Percentiles rank a stretch among this genome's conserved stretches.
phyloP scores from a whole-genome alignment of 2,888 invertebrate genomes.

The Nysson spinosus region DNA sequence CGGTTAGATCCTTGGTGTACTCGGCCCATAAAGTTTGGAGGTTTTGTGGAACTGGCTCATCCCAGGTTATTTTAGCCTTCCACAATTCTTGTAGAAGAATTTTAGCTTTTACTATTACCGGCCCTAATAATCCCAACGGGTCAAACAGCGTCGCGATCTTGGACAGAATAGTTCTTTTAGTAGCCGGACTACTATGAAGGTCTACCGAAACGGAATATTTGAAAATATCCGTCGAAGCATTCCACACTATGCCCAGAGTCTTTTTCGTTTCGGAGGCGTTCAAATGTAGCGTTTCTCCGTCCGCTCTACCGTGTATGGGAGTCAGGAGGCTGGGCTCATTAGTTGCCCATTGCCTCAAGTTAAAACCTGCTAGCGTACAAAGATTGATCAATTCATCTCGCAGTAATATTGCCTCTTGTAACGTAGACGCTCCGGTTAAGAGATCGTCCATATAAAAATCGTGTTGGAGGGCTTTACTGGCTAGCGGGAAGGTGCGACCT shows the following conservation, averaged over 20 bases:
- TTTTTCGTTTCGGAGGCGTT: too few species aligned
- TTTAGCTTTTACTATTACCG: constrained; percentile 1
- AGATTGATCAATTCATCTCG: too few species aligned
- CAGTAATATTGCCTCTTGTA: too few species aligned
- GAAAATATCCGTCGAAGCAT: background rate
- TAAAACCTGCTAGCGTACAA: too few species aligned
- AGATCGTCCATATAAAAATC: too few species aligned
- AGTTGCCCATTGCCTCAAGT: too few species aligned
- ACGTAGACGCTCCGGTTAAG: too few species aligned
- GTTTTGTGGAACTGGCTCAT: background rate
- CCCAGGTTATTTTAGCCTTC: constrained; percentile 3
- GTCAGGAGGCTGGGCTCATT: too few species aligned
- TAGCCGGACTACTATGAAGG: background rate
- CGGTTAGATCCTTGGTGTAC: background rate
- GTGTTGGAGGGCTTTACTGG: background rate
- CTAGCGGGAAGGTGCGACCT: background rate
- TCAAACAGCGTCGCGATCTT: constrained; percentile 2
- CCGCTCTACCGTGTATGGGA: too few species aligned
- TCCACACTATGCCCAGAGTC: too few species aligned
- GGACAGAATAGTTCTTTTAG: background rate
- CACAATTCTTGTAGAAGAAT: background rate
- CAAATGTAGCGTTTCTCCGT: too few species aligned
- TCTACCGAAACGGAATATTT: background rate
- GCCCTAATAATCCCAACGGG: background rate
- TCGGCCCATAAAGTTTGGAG: background rate